phyloP scores from a whole-genome alignment of 92 coral and sea anemone species.

The Paragorgia papillata region DNA sequence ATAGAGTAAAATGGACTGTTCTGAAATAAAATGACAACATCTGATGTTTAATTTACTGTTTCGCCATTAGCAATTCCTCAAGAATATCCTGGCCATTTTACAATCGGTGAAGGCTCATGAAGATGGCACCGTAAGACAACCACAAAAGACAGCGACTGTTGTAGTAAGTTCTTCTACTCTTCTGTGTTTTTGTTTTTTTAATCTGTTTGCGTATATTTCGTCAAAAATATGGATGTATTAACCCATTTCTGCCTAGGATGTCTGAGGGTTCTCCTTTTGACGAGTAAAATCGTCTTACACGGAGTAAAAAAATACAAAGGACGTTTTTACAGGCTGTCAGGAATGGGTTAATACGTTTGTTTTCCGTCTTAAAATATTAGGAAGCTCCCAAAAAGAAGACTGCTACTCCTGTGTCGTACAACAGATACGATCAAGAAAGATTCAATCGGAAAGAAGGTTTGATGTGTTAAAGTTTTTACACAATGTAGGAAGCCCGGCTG shows the following conservation, averaged over 20 bases:
- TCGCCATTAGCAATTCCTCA: slow-evolving; percentile 80
- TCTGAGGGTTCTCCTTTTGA: too few relatives aligned
- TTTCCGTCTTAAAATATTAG: slow-evolving; percentile 40
- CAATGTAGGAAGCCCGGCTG: too few relatives aligned
- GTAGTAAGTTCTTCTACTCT: slow-evolving; percentile 55
- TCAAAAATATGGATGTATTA: background rate
- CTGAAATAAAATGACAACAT: too few relatives aligned
- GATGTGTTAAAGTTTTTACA: background rate
- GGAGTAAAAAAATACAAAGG: too few relatives aligned
- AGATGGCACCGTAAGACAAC: slow-evolving; percentile 85
- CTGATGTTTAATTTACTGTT: too few relatives aligned
- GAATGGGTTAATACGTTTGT: background rate
- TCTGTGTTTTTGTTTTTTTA: too few relatives aligned
- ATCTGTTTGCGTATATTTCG: background rate
- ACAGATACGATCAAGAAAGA: slow-evolving; percentile 97
- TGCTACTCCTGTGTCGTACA: slow-evolving; percentile 91
- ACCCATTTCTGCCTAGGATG: too few relatives aligned
- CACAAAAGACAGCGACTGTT: slow-evolving; percentile 65
- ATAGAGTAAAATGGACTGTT: too few relatives aligned
- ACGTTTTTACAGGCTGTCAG: background rate
- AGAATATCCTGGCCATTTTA: slow-evolving; percentile 88
- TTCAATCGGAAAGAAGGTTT: slow-evolving; percentile 97
- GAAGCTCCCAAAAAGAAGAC: slow-evolving; percentile 82
- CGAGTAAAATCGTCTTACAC: too few relatives aligned
- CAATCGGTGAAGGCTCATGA: slow-evolving; percentile 94